Evolutionary conservation across 2,113 vertebrate species (phyloP), one percentile per base, ranked within the genome.

Genomic region (Syngnathoides biaculeatus): DNA sequence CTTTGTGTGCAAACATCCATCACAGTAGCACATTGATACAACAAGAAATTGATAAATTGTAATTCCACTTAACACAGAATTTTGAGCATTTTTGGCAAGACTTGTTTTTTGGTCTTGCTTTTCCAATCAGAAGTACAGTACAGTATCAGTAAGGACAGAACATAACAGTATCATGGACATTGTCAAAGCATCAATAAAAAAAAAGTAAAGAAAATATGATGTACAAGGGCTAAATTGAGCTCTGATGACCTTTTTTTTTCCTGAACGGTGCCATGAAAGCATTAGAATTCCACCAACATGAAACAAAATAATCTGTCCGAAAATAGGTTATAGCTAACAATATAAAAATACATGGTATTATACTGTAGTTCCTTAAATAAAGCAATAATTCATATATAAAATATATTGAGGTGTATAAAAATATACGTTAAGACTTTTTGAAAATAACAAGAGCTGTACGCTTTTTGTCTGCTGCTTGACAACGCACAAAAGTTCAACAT

Each of bases 311-410:
- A 89, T 86, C 84, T 89, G 81, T 90, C 76, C 81, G 89, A 85
- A 90, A 92, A 91, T 88, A 88, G 88, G 79, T 90, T 91, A 90
- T 84, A 88, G 88, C 86, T 89, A 83, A 90, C 88, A 91, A 90
- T 92, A 92, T 91, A 93, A 92, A 93, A 93, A 92, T 91, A 92
- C 90, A 92, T 90, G 89, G 86, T 86, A 90, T 83, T 86, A 84
- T 90, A 89, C 84, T 83, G 86, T 90, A 89, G 88, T 88, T 93
- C 84, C 81, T 92, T 92, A 91, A 91, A 92, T 92, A 92, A 92
- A 92, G 81, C 88, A 87, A 88, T 84, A 89, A 88, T 92, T 90
- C 85, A 91, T 92, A 91, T 92, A 89, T 88, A 92, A 91, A 91
- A 90, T 90, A 90, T 92, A 93, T 90, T 89, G 88, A 91, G 82